Evolutionary conservation across 2,797 vertebrate species (phyloP).

Genomic region (Sebastes hubbsi): DNA sequence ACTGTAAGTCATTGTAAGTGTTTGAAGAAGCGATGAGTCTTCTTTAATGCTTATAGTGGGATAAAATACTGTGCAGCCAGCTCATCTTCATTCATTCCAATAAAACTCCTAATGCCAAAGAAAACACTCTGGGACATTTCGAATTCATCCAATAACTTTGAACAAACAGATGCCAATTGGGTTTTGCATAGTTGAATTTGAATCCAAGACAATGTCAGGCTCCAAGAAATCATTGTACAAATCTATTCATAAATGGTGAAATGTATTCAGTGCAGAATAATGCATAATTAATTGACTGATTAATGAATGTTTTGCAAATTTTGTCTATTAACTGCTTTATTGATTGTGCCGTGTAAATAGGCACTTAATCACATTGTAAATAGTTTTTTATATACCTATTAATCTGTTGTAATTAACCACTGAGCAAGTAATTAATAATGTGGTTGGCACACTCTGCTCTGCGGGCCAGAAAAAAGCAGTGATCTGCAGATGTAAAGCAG

Average conservation of each 20-base stretch:
- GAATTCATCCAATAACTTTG: neutral
- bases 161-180: neutral
- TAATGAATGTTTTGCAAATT: slow-evolving; percentile 21
- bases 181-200: neutral
- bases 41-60: neutral
- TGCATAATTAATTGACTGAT: slow-evolving; percentile 37
- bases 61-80: neutral
- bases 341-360: slow-evolving; percentile 30
- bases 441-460: neutral
- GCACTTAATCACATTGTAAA: slow-evolving; percentile 9
- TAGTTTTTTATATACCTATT: slow-evolving; percentile 26
- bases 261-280: slow-evolving; percentile 16
- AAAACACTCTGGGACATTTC: slow-evolving; percentile 9
- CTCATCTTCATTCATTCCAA: neutral
- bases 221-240: neutral
- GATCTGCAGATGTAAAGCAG: slow-evolving; percentile 19
- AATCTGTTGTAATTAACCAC: slow-evolving; percentile 45
- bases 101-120: neutral
- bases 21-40: neutral
- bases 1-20: neutral
- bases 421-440: slow-evolving; percentile 21
- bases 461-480: slow-evolving; percentile 3
- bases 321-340: slow-evolving; percentile 40
- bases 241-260: slow-evolving; percentile 14
- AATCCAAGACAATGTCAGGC: neutral